Base-by-base conservation (phyloP, 2,888 invertebrate species). In the Tanaodytes sp. region DNA sequence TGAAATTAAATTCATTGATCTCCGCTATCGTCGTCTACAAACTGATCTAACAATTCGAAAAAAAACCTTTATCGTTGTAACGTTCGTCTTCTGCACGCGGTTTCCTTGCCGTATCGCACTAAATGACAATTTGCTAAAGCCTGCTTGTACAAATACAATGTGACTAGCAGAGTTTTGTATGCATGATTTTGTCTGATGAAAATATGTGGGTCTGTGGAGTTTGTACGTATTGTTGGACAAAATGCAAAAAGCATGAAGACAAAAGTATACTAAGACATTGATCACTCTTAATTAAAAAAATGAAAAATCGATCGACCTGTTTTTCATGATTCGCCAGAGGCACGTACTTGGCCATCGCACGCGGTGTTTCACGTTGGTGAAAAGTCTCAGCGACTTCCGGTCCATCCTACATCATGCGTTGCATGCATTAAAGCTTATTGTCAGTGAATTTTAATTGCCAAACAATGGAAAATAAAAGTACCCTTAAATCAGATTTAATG, bases 381-480 rank as follows among this genome's bases (percentile, higher is more conserved):
- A 79, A 81, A 82, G 77, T 82, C 81, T 82, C 83, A 75, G 80
- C 82, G 77, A 80, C 79, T 79, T 82, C 83, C 78, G 80, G 80
- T 83, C 82, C 83, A 72, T 81, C 83, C 83, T 83, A 83, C 79
- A 81, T 82, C 82, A 83, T 83, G 83, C 83, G 81, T 82, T 79
- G 78, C 83, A 83, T 83, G 83, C 83, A 83, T 82, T 82, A 83
- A 83, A 81, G 82, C 83, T 65, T 80, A 81, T 79, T 78, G 79
- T 83, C 81, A 81, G 80, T 82, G 77, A 80, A 77, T 71, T 77
- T 81, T 77, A 77, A 78, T 78, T 77, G 76, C 78, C 77, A 77
- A 76, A 79, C 67, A 76, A 78, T 72, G 72, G 74, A 74, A 74
- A 75, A 76, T 72, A 73, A 79, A 76, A 55, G 75, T 73, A 75